phyloP scores from a whole-genome alignment of 2,797 vertebrate species.

The Sebastes matsubarae region DNA sequence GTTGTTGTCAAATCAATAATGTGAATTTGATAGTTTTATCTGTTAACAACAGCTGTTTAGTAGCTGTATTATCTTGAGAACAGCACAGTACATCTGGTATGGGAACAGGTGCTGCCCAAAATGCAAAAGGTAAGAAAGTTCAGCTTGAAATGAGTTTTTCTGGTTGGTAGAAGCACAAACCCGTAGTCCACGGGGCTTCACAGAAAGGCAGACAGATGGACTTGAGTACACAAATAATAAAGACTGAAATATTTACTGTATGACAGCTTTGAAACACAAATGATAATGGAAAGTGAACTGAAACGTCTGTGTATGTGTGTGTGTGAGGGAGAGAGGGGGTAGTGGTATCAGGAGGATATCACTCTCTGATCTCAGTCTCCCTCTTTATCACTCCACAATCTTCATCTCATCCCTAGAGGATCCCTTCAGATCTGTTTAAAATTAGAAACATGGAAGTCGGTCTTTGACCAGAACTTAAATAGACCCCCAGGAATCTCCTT shows the following conservation, averaged over 20 bases:
- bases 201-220: background rate
- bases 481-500: conserved; percentile 46
- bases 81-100: background rate
- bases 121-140: background rate
- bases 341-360: background rate
- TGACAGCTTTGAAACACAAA: background rate
- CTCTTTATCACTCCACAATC: conserved; percentile 35
- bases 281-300: background rate
- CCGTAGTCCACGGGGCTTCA: background rate
- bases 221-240: background rate
- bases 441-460: conserved; percentile 58
- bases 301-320: background rate
- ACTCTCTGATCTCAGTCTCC: conserved; percentile 29
- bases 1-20: background rate
- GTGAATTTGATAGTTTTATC: background rate
- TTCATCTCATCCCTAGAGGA: conserved; percentile 28
- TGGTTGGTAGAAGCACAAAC: background rate
- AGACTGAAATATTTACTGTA: background rate
- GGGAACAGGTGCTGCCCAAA: background rate
- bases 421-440: conserved; percentile 60
- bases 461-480: conserved; percentile 63
- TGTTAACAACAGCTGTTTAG: background rate
- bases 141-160: background rate
- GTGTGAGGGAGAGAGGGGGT: background rate
- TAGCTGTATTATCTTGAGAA: background rate